Conservation (phyloP, 2,113 vertebrate species). For the Neofelis nebulosa region DNA sequence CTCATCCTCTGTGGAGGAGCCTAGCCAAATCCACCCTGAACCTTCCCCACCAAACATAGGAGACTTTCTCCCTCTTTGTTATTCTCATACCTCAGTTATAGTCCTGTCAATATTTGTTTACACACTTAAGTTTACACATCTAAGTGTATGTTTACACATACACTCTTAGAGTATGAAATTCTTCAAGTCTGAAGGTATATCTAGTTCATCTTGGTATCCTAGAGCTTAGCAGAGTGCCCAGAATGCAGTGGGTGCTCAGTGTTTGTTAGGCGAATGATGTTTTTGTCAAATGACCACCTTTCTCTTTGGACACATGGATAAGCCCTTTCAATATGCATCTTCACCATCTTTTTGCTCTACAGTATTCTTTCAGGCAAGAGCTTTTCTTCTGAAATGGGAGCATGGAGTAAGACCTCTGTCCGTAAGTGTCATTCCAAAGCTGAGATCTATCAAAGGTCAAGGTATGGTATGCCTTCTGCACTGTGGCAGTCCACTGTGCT, state of each 20-base stretch:
- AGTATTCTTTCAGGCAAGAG: neutral
- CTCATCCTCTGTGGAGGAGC: neutral
- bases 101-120: neutral
- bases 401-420: neutral
- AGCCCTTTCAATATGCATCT: neutral
- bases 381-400: neutral
- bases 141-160: neutral
- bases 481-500: neutral
- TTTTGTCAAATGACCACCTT: neutral
- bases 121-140: neutral
- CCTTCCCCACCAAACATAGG: neutral
- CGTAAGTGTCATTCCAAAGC: neutral
- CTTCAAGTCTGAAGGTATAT: neutral
- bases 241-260: neutral
- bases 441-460: neutral
- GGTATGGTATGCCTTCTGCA: neutral
- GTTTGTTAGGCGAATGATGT: neutral
- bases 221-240: neutral
- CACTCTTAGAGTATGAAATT: conserved; percentile 4
- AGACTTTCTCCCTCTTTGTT: neutral
- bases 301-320: neutral
- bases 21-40: neutral
- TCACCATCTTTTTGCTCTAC: neutral
- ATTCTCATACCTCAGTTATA: neutral
- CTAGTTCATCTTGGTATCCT: conserved; percentile 11